Evolutionary conservation across 2,888 invertebrate species (phyloP), one percentile per base, ranked within the genome.

Genomic region (Melipona beecheii): DNA sequence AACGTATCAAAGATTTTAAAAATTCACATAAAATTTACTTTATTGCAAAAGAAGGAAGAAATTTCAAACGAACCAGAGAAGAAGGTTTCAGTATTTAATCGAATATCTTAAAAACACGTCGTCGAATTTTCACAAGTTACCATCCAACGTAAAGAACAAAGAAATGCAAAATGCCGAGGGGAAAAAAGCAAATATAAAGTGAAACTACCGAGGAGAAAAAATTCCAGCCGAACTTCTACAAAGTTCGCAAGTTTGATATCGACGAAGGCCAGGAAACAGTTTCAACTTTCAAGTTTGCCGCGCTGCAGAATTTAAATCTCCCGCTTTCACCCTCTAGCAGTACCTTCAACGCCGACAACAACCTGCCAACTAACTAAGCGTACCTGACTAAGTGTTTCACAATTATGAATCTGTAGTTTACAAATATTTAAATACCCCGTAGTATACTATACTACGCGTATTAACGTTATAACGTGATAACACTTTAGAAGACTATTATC

Each of bases 261-360:
- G 24, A 36, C 58, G 58, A 27, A 27, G 6, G 21, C 27, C 0
- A 17, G 9, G 43, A 11, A 72, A 60, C 27, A 27, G 27, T 21
- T 60, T 72, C 60, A 27, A 60, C 71, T 71, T 71, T 43, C 43
- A 0, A 66, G 75, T 78, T 49, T 58, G 75, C 65, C 31, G 76
- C 49, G 43, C 19, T 24, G 21, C 31, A 21, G 31, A 65, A 71
- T 79, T 81, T 71, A 78, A 81, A 81, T 81, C 54, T 81, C 54
- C 36, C 58, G 31, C 64, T 56, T 54, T 15, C 13, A 2, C 43
- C 6, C 6, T 24, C 9, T 17, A 0, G 36, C n/a, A 43, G 43
- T 43, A 43, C 43, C 43, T 43, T 11, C 56, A 21, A 49, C 27
- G 36, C 52, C 24, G 70, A 64, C 65, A 70, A 82, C 70, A 81